These are phyloP conservation scores for Drosophila tani DNA, from an alignment of 1,140 invertebrate species.

Conservation along the genomic window DNA sequence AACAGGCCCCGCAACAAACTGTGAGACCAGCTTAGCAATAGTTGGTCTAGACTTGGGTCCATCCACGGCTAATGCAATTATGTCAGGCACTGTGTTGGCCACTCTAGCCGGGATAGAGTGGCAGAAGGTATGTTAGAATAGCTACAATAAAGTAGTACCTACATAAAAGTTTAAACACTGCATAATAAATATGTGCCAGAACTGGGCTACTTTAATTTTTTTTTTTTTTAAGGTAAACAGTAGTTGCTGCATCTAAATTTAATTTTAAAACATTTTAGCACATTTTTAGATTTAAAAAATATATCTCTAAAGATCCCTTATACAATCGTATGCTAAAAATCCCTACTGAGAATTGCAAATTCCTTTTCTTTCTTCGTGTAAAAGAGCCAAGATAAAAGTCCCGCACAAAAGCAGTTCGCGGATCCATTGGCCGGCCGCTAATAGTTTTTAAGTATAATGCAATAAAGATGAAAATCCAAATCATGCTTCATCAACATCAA, in stretches of 20 bases:
- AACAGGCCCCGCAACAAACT: constrained; percentile 46
- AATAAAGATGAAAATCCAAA: constrained; percentile 83
- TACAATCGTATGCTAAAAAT: no score
- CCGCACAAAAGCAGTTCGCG: neutral
- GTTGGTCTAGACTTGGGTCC: constrained; percentile 23
- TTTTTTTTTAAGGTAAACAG: no score
- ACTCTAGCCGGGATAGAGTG: neutral
- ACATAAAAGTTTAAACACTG: no score
- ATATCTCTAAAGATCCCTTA: no score
- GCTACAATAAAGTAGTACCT: neutral
- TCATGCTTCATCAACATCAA: constrained; percentile 84
- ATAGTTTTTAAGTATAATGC: constrained; percentile 84
- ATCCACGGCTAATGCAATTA: constrained; percentile 35
- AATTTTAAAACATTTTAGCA: no score
- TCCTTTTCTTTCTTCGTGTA: no score
- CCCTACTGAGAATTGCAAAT: neutral
- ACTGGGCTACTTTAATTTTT: no score
- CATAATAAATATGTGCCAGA: no score
- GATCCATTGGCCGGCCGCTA: constrained; percentile 51
- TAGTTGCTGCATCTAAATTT: no score
- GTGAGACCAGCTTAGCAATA: constrained; percentile 34
- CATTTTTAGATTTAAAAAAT: no score
- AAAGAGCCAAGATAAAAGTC: neutral
- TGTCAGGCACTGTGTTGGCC: neutral
- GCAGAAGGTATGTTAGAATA: neutral